Base-by-base conservation (phyloP, 37 sponge, comb jelly and placozoan species). In the Spongilla lacustris region DNA sequence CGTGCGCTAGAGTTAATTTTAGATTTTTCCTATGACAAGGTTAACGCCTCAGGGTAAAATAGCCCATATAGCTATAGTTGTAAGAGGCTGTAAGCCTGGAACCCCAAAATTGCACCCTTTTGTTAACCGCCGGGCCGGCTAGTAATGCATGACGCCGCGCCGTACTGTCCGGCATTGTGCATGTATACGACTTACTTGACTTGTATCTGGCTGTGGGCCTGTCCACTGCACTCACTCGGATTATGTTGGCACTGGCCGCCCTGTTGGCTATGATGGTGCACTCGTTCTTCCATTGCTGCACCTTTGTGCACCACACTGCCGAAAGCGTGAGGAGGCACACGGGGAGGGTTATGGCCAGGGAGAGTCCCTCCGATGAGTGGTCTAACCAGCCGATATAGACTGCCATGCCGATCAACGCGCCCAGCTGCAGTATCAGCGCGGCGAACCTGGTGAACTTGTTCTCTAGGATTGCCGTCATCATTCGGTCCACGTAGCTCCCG, bases 131-230 rank as follows among this genome's bases (percentile, higher is more conserved):
- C n/a, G n/a, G n/a, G n/a, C n/a, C n/a, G n/a, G n/a, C n/a, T n/a
- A n/a, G n/a, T n/a, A n/a, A n/a, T n/a, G n/a, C n/a, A n/a, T n/a
- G n/a, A n/a, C n/a, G n/a, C n/a, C n/a, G n/a, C n/a, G n/a, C n/a
- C n/a, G n/a, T n/a, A n/a, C n/a, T n/a, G n/a, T 10, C 8, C 8
- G 8, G 46, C 8, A 46, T 46, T 46, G 8, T 46, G 46, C 46
- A 46, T 8, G 46, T 8, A 8, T 8, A 46, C 8, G 46, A 24
- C 85, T 79, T 50, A 89, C 90, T 80, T 78, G 90, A 75, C 74
- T 89, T 89, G 37, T 84, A 89, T 49, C 90, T 75, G 30, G 88
- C 41, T 10, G 82, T 80, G 8, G 13, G 8, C 46, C 22, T 30
- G 35, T 69, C 67, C 10, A 8, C 76, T 8, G 11, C 21, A 30